Evolutionary conservation across 2,113 vertebrate genomes (phyloP).

Genomic region (Lagopus muta): DNA sequence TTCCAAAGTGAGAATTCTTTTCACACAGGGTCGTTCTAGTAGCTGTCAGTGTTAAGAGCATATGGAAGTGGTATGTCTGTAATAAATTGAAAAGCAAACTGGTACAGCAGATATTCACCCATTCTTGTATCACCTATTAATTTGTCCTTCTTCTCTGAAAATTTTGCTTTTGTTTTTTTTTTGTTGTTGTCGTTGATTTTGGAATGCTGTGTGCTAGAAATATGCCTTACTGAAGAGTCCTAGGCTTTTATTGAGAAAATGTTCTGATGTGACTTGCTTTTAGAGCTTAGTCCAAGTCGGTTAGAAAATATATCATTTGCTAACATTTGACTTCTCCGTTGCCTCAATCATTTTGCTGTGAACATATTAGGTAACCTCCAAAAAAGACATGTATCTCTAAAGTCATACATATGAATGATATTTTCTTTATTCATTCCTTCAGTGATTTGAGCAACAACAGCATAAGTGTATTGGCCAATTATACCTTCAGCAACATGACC

Average conservation of each 20-base stretch:
- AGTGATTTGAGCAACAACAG: conserved; percentile 99
- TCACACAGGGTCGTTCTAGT: not conserved
- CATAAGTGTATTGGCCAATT: conserved; percentile 87
- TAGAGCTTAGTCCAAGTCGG: not conserved
- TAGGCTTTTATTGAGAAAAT: not conserved
- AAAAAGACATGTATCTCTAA: not conserved
- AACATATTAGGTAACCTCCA: not conserved
- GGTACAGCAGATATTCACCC: not conserved
- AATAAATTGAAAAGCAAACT: not conserved
- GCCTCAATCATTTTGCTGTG: not conserved
- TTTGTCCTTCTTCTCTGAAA: not conserved
- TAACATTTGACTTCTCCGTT: not conserved
- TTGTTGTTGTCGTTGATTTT: not conserved
- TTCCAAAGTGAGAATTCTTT: not conserved
- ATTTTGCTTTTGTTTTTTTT: not conserved
- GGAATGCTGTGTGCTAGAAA: not conserved
- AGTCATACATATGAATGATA: not conserved
- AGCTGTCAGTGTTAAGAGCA: not conserved
- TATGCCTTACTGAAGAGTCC: not conserved
- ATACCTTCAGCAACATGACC: conserved; percentile 97
- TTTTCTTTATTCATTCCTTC: conserved; percentile 37
- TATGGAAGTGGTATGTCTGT: not conserved
- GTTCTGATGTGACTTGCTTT: not conserved
- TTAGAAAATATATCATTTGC: not conserved
- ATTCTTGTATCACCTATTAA: not conserved